A percentile compares a stretch with the other conserved stretches of the same genome.
Conservation (phyloP, 23 tunicate genomes). For the Trididemnum nubilum region DNA sequence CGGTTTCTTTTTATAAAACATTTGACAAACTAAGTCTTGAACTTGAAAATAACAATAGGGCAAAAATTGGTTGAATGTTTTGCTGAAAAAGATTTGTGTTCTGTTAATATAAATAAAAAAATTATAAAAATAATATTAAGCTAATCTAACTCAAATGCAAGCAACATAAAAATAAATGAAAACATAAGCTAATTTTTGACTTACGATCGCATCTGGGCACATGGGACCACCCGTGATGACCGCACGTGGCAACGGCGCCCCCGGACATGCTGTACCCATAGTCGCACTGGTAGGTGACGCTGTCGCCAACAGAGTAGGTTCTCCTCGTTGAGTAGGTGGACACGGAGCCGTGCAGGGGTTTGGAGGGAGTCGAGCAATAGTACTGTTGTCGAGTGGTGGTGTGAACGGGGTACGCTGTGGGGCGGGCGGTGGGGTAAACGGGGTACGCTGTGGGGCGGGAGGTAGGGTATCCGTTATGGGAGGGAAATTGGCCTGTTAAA, state of each 20-base stretch:
- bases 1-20: no score
- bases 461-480: background rate
- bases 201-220: constrained; percentile 22
- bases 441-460: background rate
- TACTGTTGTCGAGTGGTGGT: background rate
- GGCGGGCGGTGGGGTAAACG: background rate
- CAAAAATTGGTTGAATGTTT: no score
- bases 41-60: no score
- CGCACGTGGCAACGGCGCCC: constrained; percentile 10
- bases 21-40: no score
- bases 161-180: no score
- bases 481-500: no score
- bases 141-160: no score
- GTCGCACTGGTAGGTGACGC: constrained; percentile 9
- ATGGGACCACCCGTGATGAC: constrained; percentile 27
- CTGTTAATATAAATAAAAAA: no score
- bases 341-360: background rate
- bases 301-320: constrained; percentile 6
- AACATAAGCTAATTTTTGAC: no score
- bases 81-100: no score
- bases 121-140: no score
- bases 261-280: constrained; percentile 20
- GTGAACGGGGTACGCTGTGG: background rate
- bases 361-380: background rate
- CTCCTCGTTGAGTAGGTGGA: background rate